Percentiles rank a stretch among this genome's conserved stretches.
Evolutionary conservation across 2,888 invertebrate species (phyloP).

Genomic region (Drosophila maculinotata): DNA sequence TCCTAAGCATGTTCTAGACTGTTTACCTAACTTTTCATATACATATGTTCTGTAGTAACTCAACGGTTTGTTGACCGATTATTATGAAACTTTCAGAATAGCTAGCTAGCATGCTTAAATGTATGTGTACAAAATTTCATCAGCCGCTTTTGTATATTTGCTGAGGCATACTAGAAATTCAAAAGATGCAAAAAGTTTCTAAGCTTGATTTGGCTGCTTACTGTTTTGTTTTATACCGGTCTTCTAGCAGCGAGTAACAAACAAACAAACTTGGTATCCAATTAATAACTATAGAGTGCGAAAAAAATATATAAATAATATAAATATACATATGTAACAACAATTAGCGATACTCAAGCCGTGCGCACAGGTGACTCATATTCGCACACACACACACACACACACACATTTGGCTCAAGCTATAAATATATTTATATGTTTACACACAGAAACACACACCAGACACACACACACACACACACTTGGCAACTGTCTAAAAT

Average conservation of each 20-base stretch:
- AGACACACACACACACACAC: conserved; percentile 5
- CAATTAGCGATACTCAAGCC: conserved; percentile 9
- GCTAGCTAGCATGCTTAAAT: too few species aligned
- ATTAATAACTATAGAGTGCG: neutral
- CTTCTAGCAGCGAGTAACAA: too few species aligned
- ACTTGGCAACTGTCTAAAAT: conserved; percentile 32
- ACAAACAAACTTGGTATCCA: neutral
- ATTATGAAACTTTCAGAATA: too few species aligned
- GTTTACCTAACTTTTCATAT: too few species aligned
- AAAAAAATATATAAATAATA: neutral
- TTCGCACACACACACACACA: conserved; percentile 2
- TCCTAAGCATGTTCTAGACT: neutral
- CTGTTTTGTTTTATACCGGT: too few species aligned
- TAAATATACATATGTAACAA: neutral
- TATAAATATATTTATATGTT: conserved; percentile 15
- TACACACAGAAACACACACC: neutral
- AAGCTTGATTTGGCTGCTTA: too few species aligned
- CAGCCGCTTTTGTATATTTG: too few species aligned
- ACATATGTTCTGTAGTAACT: too few species aligned
- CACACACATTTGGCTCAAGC: conserved; percentile 1
- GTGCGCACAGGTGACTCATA: conserved; percentile 24
- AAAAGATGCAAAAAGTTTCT: too few species aligned
- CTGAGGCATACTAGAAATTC: too few species aligned
- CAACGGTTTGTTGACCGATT: too few species aligned
- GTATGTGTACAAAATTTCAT: too few species aligned